These are phyloP conservation scores for Suillia variegata DNA, from an alignment of 2,888 invertebrate genomes.

Conservation along the genomic window DNA sequence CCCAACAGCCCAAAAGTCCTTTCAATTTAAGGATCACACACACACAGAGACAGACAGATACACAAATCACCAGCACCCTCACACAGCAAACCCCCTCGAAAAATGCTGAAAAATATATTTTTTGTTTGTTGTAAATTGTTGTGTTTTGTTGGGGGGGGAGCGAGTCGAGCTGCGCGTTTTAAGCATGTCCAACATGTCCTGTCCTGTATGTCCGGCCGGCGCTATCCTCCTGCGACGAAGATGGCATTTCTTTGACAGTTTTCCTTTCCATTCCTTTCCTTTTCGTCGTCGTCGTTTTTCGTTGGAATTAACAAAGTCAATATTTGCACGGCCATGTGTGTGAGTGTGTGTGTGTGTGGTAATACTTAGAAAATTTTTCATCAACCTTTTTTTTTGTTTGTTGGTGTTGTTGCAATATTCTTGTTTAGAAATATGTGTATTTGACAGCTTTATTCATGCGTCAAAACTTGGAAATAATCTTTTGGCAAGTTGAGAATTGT, in stretches of 20 bases:
- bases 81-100: neutral
- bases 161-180: neutral
- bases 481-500: neutral
- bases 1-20: neutral
- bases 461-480: slow-evolving; percentile 20
- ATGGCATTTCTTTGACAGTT: slow-evolving; percentile 5
- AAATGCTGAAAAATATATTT: neutral
- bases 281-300: slow-evolving; percentile 8
- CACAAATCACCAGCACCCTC: neutral
- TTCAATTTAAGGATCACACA: slow-evolving; percentile 20
- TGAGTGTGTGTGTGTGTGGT: too few species aligned
- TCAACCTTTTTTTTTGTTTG: slow-evolving; percentile 1
- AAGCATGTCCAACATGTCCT: neutral
- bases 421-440: slow-evolving; percentile 8
- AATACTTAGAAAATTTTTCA: slow-evolving; percentile 23
- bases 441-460: slow-evolving; percentile 25
- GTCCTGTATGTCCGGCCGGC: too few species aligned
- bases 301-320: slow-evolving; percentile 26
- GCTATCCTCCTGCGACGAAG: slow-evolving; percentile 3
- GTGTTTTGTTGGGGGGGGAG: too few species aligned
- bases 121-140: too few species aligned
- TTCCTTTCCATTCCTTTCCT: neutral
- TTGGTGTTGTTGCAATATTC: neutral
- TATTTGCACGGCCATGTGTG: slow-evolving; percentile 20
- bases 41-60: too few species aligned